Evolutionary conservation across 2,797 vertebrate genomes (phyloP), one percentile per base, ranked within the genome.

Genomic region (Spheniscus humboldti): DNA sequence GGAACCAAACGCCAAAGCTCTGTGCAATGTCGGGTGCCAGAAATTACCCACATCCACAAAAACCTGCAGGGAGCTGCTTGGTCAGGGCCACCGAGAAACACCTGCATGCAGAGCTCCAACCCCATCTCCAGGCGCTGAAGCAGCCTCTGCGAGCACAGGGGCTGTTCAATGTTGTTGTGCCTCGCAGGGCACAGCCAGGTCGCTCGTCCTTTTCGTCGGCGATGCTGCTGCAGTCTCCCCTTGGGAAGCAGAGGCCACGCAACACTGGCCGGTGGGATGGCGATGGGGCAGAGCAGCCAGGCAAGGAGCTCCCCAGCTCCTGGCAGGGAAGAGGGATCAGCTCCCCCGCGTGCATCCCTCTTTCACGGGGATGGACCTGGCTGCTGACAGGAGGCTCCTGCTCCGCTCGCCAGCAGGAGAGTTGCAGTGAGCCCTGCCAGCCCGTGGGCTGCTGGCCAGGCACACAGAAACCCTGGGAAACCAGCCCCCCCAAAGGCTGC

Each of bases 81-180:
- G 45, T 16, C 18, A 18, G 35, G 31, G 23, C 35, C 64, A 18
- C 35, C 0, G 1, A 55, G 72, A 45, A 24, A 35, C 24, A 7
- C 6, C 37, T 15, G 50, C 13, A 5, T 18, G 30, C 72, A 18
- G 62, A 69, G 37, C 39, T 53, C 18, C 10, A 17, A 18, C 18
- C 23, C 43, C 7, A 1, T 52, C 35, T 7, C 30, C 47, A 33
- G 74, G 59, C 13, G 5, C 47, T 12, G 57, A 9, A 35, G 25
- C 31, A 33, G 31, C 55, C 31, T 20, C 31, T 10, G 53, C 7
- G 30, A 31, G 30, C 47, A 8, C 28, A 11, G 31, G 48, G 62
- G 31, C 48, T 11, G 19, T 9, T 66, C 22, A 3, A 3, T 3
- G 43, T 17, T n/a, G 1, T 6, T 2, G 18, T 64, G 37, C 57